phyloP scores from a whole-genome alignment of 2,113 vertebrate genomes.

The Thunnus maccoyii region DNA sequence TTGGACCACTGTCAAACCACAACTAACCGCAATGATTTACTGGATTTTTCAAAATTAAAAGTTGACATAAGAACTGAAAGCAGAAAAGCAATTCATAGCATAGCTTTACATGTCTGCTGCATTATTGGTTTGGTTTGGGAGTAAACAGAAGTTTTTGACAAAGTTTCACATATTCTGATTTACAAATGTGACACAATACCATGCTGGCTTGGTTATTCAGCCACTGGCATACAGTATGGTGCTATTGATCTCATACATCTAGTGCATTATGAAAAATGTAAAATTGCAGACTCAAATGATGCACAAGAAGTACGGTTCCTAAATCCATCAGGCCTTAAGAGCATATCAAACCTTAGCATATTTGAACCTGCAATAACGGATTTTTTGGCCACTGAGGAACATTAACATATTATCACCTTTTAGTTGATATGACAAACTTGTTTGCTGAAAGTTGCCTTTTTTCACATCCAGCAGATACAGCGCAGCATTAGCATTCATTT shows the following conservation, averaged over 20 bases:
- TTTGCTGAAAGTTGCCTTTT: too few relatives aligned
- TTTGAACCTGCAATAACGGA: too few relatives aligned
- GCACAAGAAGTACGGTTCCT: background rate
- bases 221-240: too few relatives aligned
- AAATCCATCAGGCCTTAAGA: background rate
- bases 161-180: background rate
- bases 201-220: too few relatives aligned
- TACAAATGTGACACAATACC: background rate
- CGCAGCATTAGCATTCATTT: too few relatives aligned
- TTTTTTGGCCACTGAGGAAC: too few relatives aligned
- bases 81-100: background rate
- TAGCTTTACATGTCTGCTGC: background rate
- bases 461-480: too few relatives aligned
- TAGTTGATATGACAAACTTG: too few relatives aligned
- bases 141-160: background rate
- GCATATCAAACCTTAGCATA: too few relatives aligned
- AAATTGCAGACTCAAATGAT: background rate
- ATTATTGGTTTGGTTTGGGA: constrained; percentile 1
- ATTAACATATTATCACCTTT: too few relatives aligned
- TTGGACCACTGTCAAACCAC: constrained; percentile 11
- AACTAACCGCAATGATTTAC: constrained; percentile 23
- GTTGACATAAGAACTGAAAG: constrained; percentile 5
- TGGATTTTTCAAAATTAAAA: constrained; percentile 13
- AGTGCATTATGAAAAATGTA: background rate
- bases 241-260: background rate